These are phyloP conservation scores for Ceratosolen solmsi DNA, from an alignment of 1,140 invertebrate genomes.

Conservation along the genomic window DNA sequence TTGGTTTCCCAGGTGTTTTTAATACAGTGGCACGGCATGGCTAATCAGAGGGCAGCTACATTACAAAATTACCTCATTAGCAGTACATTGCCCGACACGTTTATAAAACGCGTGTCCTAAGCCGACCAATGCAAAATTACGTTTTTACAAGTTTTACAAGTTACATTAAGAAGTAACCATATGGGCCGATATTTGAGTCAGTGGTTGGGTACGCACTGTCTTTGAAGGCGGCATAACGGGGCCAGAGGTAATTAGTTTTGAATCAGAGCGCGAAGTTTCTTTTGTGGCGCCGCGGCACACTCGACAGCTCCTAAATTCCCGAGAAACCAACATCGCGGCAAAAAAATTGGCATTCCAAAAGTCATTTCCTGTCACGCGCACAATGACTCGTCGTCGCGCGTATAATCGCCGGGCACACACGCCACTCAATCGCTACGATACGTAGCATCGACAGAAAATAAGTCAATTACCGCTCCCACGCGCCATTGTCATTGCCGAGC, in stretches of 20 bases:
- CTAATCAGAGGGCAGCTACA: neutral
- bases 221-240: neutral
- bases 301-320: neutral
- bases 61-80: conserved; percentile 7
- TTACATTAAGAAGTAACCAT: neutral
- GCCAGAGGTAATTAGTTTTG: conserved; percentile 20
- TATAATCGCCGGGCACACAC: neutral
- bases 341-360: conserved; percentile 11
- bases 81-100: neutral
- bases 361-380: conserved; percentile 36
- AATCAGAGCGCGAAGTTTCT: conserved; percentile 25
- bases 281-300: neutral
- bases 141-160: neutral
- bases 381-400: conserved; percentile 8
- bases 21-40: neutral
- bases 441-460: conserved; percentile 24
- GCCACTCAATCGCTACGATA: neutral
- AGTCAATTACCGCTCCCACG: conserved; percentile 41
- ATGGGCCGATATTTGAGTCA: neutral
- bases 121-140: neutral
- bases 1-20: neutral
- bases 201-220: neutral
- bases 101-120: neutral
- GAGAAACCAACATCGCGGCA: conserved; percentile 1
- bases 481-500: neutral